Conservation (phyloP, 1,140 invertebrate species). For the Lasaia peninsularis region DNA sequence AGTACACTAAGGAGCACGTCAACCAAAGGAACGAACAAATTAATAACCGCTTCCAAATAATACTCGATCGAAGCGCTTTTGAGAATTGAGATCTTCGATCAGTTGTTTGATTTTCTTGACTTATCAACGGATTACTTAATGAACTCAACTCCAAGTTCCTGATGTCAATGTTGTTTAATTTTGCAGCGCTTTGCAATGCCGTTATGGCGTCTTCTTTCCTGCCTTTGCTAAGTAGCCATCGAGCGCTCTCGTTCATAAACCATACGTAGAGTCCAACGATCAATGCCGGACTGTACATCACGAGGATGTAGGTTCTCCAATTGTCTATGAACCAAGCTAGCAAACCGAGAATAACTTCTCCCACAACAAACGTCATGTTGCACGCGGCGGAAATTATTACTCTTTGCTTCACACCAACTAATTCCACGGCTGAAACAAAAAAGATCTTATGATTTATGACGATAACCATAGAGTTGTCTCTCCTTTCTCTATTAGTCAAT, state of each 20-base stretch:
- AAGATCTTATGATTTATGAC: no score
- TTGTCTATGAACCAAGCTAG: conserved; percentile 83
- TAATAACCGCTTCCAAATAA: conserved; percentile 81
- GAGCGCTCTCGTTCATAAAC: conserved; percentile 90
- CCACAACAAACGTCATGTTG: conserved; percentile 82
- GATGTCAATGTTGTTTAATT: conserved; percentile 82
- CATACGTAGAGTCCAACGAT: conserved; percentile 88
- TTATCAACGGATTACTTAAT: conserved; percentile 64
- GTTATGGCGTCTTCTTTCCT: conserved; percentile 83
- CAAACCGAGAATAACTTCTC: conserved; percentile 82
- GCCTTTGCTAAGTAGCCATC: conserved; percentile 89
- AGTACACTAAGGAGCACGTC: conserved; percentile 87
- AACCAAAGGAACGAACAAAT: conserved; percentile 85
- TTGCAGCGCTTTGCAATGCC: conserved; percentile 83
- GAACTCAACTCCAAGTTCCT: conserved; percentile 77
- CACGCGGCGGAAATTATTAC: conserved; percentile 68
- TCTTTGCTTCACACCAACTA: conserved; percentile 65
- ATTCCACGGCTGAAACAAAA: conserved; percentile 29
- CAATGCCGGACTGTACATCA: conserved; percentile 82
- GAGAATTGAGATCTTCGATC: conserved; percentile 57
- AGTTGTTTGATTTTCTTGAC: conserved; percentile 38
- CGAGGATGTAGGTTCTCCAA: conserved; percentile 84
- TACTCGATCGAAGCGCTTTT: conserved; percentile 76
- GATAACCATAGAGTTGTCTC: no score
- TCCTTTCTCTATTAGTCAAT: no score